phyloP scores from a whole-genome alignment of 2,797 vertebrate species.

The Eleutherodactylus coqui region DNA sequence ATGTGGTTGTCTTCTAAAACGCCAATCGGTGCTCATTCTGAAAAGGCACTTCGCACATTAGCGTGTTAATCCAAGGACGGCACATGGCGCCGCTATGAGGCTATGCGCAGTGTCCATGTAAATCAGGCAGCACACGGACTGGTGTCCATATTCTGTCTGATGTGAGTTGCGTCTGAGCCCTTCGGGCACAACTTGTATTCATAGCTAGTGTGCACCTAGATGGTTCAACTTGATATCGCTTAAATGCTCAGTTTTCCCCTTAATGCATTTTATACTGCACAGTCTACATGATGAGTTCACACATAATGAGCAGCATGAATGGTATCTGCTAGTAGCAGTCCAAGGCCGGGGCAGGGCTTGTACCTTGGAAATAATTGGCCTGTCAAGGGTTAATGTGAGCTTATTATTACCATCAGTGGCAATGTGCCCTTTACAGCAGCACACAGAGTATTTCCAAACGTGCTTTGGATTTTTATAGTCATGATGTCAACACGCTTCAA shows the following conservation, averaged over 20 bases:
- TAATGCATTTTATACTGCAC: neutral
- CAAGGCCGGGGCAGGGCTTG: neutral
- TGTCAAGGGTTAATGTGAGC: constrained; percentile 12
- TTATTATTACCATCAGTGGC: constrained; percentile 5
- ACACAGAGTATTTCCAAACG: neutral
- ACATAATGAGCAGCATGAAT: neutral
- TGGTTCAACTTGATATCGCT: neutral
- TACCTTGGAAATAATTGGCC: neutral
- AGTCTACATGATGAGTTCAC: neutral
- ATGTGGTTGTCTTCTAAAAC: too few species aligned
- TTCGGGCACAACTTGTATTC: too few species aligned
- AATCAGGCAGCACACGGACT: too few species aligned
- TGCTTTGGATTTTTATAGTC: constrained; percentile 3
- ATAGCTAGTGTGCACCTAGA: too few species aligned
- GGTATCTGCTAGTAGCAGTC: neutral
- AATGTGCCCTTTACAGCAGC: neutral
- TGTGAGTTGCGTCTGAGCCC: too few species aligned
- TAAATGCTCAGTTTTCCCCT: neutral
- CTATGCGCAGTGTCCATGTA: too few species aligned
- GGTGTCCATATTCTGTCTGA: too few species aligned
- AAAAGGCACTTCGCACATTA: too few species aligned
- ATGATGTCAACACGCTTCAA: constrained; percentile 18
- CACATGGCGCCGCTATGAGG: too few species aligned
- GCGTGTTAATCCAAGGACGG: too few species aligned
- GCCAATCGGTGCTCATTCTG: too few species aligned